Conservation (phyloP, 2,888 invertebrate genomes). For the Phortica magna region DNA sequence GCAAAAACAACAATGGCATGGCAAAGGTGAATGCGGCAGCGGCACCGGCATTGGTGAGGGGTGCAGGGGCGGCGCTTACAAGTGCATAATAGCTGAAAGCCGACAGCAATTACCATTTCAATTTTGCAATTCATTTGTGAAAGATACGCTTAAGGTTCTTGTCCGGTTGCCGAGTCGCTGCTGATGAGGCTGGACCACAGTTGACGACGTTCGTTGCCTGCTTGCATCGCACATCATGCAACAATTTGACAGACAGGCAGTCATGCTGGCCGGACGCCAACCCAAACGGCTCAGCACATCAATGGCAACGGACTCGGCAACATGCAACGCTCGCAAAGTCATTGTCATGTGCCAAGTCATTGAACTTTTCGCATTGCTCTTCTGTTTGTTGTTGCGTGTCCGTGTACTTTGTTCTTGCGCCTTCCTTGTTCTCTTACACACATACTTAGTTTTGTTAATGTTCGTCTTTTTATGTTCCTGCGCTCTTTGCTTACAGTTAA, state of each 20-base stretch:
- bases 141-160: conserved; percentile 34
- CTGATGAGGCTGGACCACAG: conserved; percentile 31
- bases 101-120: conserved; percentile 51
- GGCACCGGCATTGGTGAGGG: too few relatives aligned
- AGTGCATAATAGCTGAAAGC: conserved; percentile 45
- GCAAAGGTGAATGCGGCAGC: neutral
- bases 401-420: neutral
- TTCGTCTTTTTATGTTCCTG: neutral
- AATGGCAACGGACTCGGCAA: neutral
- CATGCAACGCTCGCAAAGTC: neutral
- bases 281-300: neutral
- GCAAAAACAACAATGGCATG: neutral
- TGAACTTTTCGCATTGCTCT: neutral
- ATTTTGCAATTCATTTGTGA: conserved; percentile 48
- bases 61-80: neutral
- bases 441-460: neutral
- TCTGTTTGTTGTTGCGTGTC: neutral
- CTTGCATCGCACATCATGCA: conserved; percentile 27
- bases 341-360: conserved; percentile 18
- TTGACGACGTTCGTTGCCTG: conserved; percentile 28
- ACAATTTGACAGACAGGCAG: conserved; percentile 30
- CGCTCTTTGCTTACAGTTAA: neutral
- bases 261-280: conserved; percentile 8
- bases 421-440: neutral
- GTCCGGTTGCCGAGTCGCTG: conserved; percentile 7